Conservation (phyloP, 2,797 vertebrate species). For the Gobio occitaniae region DNA sequence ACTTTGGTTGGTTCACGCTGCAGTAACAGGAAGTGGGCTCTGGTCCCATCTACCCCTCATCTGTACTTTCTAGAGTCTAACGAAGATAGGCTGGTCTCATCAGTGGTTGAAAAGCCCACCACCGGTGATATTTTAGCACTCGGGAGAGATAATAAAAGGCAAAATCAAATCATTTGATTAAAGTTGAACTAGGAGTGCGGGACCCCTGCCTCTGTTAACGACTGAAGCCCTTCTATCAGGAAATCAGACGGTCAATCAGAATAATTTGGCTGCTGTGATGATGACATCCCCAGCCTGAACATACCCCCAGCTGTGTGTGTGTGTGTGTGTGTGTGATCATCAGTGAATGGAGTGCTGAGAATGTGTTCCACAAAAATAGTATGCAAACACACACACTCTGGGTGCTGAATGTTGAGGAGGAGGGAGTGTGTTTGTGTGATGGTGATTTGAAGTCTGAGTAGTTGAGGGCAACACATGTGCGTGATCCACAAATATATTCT, state of each 20-base stretch:
- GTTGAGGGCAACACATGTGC: constrained; percentile 33
- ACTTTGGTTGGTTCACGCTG: neutral
- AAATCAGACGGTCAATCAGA: constrained; percentile 85
- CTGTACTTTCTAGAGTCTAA: constrained; percentile 46
- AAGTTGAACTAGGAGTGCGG: constrained; percentile 56
- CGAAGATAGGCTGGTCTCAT: constrained; percentile 55
- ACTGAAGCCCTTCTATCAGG: constrained; percentile 71
- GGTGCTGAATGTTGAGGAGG: constrained; percentile 32
- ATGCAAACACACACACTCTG: constrained; percentile 34
- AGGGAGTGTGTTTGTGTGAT: constrained; percentile 37
- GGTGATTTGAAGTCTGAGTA: constrained; percentile 35
- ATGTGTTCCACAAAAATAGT: constrained; percentile 44
- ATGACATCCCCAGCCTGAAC: constrained; percentile 72
- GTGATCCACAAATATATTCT: constrained; percentile 29
- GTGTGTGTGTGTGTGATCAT: constrained; percentile 40
- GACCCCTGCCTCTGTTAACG: constrained; percentile 63
- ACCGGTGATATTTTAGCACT: constrained; percentile 55
- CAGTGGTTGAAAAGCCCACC: constrained; percentile 53
- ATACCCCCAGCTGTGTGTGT: constrained; percentile 49
- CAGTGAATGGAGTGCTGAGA: constrained; percentile 53
- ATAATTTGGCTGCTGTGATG: constrained; percentile 82
- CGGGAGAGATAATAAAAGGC: constrained; percentile 65
- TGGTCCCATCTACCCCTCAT: constrained; percentile 61
- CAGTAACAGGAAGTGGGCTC: constrained; percentile 12
- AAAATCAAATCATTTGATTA: constrained; percentile 86